Evolutionary conservation across 2,888 invertebrate species (phyloP).

Genomic region (Rhopalosiphum nymphaeae): DNA sequence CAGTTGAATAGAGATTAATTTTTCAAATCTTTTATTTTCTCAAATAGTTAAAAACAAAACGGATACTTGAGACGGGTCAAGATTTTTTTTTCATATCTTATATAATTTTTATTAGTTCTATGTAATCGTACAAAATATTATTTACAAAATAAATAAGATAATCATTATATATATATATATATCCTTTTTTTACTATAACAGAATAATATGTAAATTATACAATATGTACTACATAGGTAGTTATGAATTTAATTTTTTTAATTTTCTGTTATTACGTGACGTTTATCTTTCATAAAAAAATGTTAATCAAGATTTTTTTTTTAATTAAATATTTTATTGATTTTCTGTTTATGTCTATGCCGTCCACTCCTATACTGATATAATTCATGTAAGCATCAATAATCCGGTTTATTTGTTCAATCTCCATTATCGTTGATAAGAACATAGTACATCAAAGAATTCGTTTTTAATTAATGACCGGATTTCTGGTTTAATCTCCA

Average conservation of each 20-base stretch:
- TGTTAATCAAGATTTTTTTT: background rate
- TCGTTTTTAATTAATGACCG: background rate
- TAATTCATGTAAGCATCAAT: background rate
- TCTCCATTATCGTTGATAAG: background rate
- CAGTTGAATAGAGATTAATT: conserved; percentile 9
- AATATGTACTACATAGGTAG: background rate
- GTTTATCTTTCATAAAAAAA: background rate
- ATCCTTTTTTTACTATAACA: background rate
- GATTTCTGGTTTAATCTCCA: background rate
- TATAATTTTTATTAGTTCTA: background rate
- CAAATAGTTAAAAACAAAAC: background rate
- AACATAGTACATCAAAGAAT: conserved; percentile 45
- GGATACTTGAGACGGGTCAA: background rate
- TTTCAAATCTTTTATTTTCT: conserved; percentile 20
- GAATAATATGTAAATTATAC: background rate
- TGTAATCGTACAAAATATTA: background rate
- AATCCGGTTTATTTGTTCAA: conserved; percentile 13
- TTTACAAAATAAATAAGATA: background rate
- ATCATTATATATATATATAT: background rate
- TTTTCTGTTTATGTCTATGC: background rate
- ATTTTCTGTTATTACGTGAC: background rate
- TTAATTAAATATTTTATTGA: background rate
- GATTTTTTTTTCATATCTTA: conserved; percentile 12
- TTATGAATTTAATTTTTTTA: background rate
- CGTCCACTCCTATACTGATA: background rate